Percentiles rank a stretch among this genome's conserved stretches.
Evolutionary conservation across 2,113 vertebrate genomes (phyloP).

Genomic region (cattle (Bos taurus)): ARS-UCD2.0 NC_037344.1:70374501-70375000

Average conservation of each 20-base stretch:
- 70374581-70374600: slow-evolving; percentile 89
- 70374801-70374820: background rate
- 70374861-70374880: background rate
- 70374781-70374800: background rate
- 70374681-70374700: background rate
- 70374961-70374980: background rate
- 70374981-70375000: background rate
- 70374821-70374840: background rate
- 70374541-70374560: slow-evolving; percentile 90
- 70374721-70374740: background rate
- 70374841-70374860: background rate
- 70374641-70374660: slow-evolving; percentile 79
- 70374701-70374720: background rate
- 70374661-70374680: slow-evolving; percentile 35
- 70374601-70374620: slow-evolving; percentile 91
- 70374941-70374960: background rate
- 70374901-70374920: background rate
- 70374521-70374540: background rate
- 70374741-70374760: background rate
- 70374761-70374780: background rate
- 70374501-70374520: background rate
- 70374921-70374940: background rate
- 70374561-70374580: slow-evolving; percentile 97
- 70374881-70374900: background rate
- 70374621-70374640: slow-evolving; percentile 94